Base-by-base conservation (phyloP, 2,797 vertebrate genomes). In the Gymnoscopelus braueri region DNA sequence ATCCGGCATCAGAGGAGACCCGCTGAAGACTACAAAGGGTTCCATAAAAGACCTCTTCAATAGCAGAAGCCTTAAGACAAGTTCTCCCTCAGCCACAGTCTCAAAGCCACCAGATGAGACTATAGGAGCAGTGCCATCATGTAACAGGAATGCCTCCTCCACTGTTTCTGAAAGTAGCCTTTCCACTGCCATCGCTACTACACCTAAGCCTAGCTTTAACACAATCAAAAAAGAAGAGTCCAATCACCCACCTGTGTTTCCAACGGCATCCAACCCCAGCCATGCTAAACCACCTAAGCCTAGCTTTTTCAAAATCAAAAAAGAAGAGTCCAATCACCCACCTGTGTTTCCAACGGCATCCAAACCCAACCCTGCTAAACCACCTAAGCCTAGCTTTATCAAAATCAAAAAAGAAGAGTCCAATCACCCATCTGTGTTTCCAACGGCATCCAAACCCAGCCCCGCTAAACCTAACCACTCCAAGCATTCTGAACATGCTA, bases 41-140 rank as follows among this genome's bases (percentile, higher is more conserved):
- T 91, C 89, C 8, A 84, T 94, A 2, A 74, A 72, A 9, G 84
- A 91, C 3, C 82, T 94, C 2, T 93, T 94, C 39, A 71, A 67
- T 32, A 66, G 55, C 54, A 39, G 53, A 3, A 71, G n/a, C 51
- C n/a, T 72, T 59, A 75, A 69, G 47, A 85, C 48, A 53, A 23
- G 78, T 29, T 48, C 0, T 1, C 69, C 57, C 15, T 47, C 58
- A 1, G 26, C n/a, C 60, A 61, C 60, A 2, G 11, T 47, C 60
- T 80, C 81, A 12, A 71, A 71, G 44, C 8, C 74, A 12, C 19
- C 54, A 0, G 29, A 65, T 32, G 69, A 76, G 11, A 13, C 50
- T 6, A 57, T 71, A 50, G 70, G 44, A 59, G 65, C 75, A 4
- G 48, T 23, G 14, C 52, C 35, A 7, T 63, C 54, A 0, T 77